Percentiles rank a stretch among this genome's conserved stretches.
Evolutionary conservation across 2,113 vertebrate species (phyloP).

Genomic region (Cyrtonyx montezumae): DNA sequence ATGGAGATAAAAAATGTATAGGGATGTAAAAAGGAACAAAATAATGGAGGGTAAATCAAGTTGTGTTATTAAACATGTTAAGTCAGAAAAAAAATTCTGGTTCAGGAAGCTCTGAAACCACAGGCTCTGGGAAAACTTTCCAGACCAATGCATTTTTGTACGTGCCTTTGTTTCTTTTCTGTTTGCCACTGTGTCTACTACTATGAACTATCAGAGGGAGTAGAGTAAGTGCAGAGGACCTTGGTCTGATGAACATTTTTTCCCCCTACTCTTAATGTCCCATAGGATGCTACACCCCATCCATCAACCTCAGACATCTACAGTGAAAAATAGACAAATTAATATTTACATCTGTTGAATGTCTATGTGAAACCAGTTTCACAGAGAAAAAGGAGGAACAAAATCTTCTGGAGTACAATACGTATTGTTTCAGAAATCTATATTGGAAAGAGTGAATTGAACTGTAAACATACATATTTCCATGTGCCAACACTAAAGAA

Average conservation of each 20-base stretch:
- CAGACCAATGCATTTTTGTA: not conserved
- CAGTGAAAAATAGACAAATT: not conserved
- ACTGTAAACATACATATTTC: not conserved
- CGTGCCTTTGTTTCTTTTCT: not conserved
- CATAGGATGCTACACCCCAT: not conserved
- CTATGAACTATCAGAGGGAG: not conserved
- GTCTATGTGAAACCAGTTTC: not conserved
- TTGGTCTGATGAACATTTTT: not conserved
- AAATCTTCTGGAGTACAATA: not conserved
- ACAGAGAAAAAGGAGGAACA: not conserved
- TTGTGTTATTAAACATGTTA: not conserved
- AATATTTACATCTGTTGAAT: not conserved
- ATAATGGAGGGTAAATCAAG: not conserved
- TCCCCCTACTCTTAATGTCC: not conserved
- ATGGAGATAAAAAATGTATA: slow-evolving; percentile 36
- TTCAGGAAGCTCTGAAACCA: slow-evolving; percentile 17
- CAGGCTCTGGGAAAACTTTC: slow-evolving; percentile 19
- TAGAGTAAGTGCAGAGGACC: not conserved
- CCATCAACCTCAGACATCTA: not conserved
- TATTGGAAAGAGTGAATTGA: not conserved
- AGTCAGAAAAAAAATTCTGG: slow-evolving; percentile 3
- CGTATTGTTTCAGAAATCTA: not conserved
- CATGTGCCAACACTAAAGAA: not conserved
- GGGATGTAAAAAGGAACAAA: slow-evolving; percentile 5
- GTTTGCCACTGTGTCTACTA: not conserved